phyloP scores from a whole-genome alignment of 2,797 vertebrate species.

The Synaphobranchus kaupii region DNA sequence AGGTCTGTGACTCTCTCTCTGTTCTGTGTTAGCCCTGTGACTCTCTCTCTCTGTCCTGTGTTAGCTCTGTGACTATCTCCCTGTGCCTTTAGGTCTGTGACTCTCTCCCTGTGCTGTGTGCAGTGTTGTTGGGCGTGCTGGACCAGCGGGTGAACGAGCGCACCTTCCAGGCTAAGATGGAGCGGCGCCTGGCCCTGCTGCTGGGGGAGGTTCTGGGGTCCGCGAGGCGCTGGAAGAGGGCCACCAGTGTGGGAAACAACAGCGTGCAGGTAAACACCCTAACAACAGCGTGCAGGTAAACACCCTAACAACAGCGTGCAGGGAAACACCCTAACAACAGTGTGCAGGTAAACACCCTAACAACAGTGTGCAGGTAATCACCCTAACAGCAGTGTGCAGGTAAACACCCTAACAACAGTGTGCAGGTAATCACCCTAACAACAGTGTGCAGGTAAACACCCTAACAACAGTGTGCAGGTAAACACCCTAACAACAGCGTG shows the following conservation, averaged over 20 bases:
- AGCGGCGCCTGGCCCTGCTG: slow-evolving; percentile 87
- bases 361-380: no score
- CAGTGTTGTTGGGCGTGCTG: slow-evolving; percentile 88
- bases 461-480: no score
- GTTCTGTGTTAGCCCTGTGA: neutral
- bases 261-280: slow-evolving; percentile 59
- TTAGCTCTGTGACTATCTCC: slow-evolving; percentile 9
- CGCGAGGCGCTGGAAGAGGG: slow-evolving; percentile 83
- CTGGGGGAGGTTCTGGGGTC: slow-evolving; percentile 82
- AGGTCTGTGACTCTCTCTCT: slow-evolving; percentile 14
- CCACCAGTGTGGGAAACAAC: slow-evolving; percentile 83
- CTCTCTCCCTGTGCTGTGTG: neutral
- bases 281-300: no score
- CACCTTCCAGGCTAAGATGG: slow-evolving; percentile 89
- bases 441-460: no score
- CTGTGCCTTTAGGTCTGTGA: neutral
- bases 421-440: no score
- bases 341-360: no score
- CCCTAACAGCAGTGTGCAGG: no score
- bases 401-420: no score
- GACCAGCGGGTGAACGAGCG: slow-evolving; percentile 83
- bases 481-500: no score
- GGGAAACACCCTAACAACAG: no score
- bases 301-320: no score
- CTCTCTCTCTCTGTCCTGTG: slow-evolving; percentile 15